Evolutionary conservation across 2,797 vertebrate species (phyloP).

Genomic region (Hippoglossus hippoglossus): DNA sequence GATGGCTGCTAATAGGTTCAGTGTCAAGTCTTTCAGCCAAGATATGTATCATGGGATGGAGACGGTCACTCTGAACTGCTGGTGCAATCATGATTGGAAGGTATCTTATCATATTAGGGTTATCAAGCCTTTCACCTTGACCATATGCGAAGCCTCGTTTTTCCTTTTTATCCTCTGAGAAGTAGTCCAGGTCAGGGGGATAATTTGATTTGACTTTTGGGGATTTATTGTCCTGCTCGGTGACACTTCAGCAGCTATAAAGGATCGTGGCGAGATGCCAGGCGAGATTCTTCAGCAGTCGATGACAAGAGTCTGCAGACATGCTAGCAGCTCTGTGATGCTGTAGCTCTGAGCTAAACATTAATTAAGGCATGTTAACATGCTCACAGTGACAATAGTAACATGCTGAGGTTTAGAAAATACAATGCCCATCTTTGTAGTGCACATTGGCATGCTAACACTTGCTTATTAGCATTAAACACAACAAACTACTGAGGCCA

Average conservation of each 20-base stretch:
- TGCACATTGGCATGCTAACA: neutral
- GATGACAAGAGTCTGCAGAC: neutral
- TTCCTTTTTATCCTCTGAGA: slow-evolving; percentile 1
- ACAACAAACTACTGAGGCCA: too few species aligned
- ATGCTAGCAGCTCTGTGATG: neutral
- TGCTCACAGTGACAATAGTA: neutral
- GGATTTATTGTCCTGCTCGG: neutral
- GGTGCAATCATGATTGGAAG: slow-evolving; percentile 15
- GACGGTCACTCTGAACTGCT: slow-evolving; percentile 9
- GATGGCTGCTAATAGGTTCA: slow-evolving; percentile 35
- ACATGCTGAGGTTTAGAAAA: neutral
- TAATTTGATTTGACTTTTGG: slow-evolving; percentile 2
- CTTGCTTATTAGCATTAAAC: neutral
- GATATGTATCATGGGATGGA: slow-evolving; percentile 28
- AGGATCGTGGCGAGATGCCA: neutral
- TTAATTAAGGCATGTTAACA: neutral
- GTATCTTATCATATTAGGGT: slow-evolving; percentile 15
- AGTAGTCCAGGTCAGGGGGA: neutral
- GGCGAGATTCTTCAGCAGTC: neutral
- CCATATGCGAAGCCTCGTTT: neutral
- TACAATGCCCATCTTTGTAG: neutral
- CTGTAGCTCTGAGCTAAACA: neutral
- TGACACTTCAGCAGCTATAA: slow-evolving; percentile 3
- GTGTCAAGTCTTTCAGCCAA: slow-evolving; percentile 36
- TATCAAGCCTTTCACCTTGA: slow-evolving; percentile 1